Percentiles rank a stretch among this genome's conserved stretches.
phyloP scores from a whole-genome alignment of 2,888 invertebrate species.

The Tridacna crocea region DNA sequence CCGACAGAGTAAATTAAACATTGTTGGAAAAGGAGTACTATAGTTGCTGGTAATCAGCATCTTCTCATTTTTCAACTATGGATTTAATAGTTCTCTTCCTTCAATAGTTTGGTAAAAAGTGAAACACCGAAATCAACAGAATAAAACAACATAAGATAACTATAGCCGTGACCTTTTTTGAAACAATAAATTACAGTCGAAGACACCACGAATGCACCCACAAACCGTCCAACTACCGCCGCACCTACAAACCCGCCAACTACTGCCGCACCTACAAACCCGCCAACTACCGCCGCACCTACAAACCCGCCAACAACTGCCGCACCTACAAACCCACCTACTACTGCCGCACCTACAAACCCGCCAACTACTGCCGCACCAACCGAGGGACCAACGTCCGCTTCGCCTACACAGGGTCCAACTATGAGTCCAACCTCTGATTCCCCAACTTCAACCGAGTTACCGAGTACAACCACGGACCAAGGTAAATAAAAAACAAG shows the following conservation, averaged over 20 bases:
- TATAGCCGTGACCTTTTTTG: background rate
- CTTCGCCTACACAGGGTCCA: background rate
- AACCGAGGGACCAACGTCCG: background rate
- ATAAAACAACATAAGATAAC: background rate
- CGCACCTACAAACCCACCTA: background rate
- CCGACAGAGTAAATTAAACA: background rate
- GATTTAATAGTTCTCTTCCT: no score
- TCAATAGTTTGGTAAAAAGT: no score
- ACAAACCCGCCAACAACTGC: slow-evolving; percentile 21
- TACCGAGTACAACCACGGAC: background rate
- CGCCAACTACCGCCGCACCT: slow-evolving; percentile 9
- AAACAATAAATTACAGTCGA: background rate
- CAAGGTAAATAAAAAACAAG: background rate
- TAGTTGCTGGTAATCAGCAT: no score
- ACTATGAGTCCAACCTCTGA: background rate
- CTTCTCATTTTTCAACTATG: no score
- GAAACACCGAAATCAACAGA: background rate
- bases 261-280: slow-evolving; percentile 5
- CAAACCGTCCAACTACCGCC: background rate
- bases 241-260: slow-evolving; percentile 10
- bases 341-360: background rate
- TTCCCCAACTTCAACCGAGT: background rate
- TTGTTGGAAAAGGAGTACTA: no score
- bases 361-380: slow-evolving; percentile 8
- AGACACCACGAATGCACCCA: background rate